Conservation (phyloP, 2,113 vertebrate species). For the Saccopteryx leptura region DNA sequence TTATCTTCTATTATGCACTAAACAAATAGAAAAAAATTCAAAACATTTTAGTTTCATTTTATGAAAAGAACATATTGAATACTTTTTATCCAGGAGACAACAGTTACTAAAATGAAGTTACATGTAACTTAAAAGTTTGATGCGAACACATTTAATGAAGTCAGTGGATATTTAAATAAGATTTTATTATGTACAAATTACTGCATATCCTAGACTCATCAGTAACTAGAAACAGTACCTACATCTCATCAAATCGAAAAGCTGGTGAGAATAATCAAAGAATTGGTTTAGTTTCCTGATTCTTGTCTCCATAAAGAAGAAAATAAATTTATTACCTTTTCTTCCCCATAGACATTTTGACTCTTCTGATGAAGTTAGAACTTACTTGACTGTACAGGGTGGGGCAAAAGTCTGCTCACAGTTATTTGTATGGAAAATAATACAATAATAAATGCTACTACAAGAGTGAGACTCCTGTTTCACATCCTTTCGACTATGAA, state of each 20-base stretch:
- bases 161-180: background rate
- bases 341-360: background rate
- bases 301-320: background rate
- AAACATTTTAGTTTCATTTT: background rate
- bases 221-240: background rate
- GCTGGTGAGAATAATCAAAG: background rate
- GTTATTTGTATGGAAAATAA: no score
- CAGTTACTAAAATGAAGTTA: background rate
- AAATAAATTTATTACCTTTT: background rate
- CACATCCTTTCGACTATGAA: no score
- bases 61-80: background rate
- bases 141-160: background rate
- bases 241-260: background rate
- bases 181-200: background rate
- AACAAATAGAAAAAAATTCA: background rate
- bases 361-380: background rate
- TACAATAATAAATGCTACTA: no score
- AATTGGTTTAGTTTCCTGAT: background rate
- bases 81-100: background rate
- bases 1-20: background rate
- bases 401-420: no score
- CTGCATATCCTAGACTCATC: background rate
- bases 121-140: slow-evolving; percentile 35
- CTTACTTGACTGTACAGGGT: no score
- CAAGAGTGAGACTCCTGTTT: no score